Evolutionary conservation across 2,113 vertebrate species (phyloP).

Genomic region (Chaetorhynchus papuensis): DNA sequence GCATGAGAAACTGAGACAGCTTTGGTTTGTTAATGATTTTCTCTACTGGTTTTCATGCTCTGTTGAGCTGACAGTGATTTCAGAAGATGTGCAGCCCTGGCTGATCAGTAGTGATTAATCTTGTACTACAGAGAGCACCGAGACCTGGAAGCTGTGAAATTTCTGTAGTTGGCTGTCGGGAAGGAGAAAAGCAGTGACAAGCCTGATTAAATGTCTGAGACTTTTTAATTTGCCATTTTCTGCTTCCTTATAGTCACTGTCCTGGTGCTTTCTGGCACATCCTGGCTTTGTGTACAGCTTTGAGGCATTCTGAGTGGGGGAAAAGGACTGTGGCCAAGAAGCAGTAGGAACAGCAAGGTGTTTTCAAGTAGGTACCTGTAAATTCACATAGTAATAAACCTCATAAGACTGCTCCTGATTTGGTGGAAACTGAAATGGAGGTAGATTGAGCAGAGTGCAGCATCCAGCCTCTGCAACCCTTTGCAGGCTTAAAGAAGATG

Average conservation of each 20-base stretch:
- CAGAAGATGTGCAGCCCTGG: not conserved
- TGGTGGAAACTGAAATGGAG: not conserved
- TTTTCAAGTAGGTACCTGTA: not conserved
- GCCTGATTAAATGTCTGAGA: not conserved
- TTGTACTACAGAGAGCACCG: not conserved
- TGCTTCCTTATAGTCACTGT: not conserved
- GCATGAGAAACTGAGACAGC: not conserved
- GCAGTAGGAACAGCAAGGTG: not conserved
- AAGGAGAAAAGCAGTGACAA: not conserved
- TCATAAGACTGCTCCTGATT: not conserved
- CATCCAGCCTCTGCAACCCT: not conserved
- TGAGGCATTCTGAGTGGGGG: not conserved
- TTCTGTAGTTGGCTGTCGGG: not conserved
- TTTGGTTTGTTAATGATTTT: slow-evolving; percentile 47
- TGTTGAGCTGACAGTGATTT: slow-evolving; percentile 29
- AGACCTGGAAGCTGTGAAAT: not conserved
- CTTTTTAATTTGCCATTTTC: not conserved
- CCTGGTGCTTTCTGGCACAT: not conserved
- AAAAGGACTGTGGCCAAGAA: not conserved
- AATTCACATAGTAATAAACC: not conserved
- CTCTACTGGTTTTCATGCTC: slow-evolving; percentile 22
- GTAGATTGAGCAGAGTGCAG: not conserved
- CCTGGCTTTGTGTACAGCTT: not conserved
- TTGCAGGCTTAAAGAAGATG: not conserved
- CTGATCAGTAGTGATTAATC: slow-evolving; percentile 27